Evolutionary conservation across 2,888 invertebrate species (phyloP).

Genomic region (Scelioninae gen. 2): DNA sequence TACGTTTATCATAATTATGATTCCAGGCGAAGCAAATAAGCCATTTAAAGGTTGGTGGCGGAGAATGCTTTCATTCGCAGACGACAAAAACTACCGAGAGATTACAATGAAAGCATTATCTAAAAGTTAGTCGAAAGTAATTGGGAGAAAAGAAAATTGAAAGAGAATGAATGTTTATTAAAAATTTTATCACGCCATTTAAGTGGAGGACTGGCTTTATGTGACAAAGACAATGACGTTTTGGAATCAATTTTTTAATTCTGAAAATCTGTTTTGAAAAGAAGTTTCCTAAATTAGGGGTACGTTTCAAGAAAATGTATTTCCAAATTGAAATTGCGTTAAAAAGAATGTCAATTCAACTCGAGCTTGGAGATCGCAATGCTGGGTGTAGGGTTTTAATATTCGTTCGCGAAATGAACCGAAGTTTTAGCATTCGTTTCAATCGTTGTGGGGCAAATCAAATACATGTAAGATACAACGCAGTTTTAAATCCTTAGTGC

Average conservation of each 20-base stretch:
- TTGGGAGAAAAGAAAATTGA: conserved; percentile 40
- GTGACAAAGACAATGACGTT: conserved; percentile 2
- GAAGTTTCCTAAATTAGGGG: no score
- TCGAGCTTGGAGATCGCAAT: no score
- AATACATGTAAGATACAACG: no score
- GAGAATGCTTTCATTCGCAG: conserved; percentile 31
- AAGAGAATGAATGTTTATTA: conserved; percentile 47
- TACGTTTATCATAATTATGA: conserved; percentile 53
- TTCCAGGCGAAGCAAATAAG: conserved; percentile 42
- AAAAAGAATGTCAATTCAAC: no score
- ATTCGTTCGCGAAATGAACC: no score
- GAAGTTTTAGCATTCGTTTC: no score
- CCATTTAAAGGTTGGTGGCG: conserved; percentile 37
- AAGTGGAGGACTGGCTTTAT: background rate
- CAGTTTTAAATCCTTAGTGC: no score
- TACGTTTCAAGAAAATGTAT: no score
- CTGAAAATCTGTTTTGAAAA: conserved; percentile 13
- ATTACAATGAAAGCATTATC: conserved; percentile 49
- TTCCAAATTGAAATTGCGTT: no score
- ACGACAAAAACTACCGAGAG: conserved; percentile 29
- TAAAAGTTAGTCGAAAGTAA: conserved; percentile 31
- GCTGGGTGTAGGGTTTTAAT: no score
- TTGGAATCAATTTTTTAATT: conserved; percentile 20
- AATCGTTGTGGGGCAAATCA: no score
- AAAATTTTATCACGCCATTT: conserved; percentile 33